Evolutionary conservation across 2,888 invertebrate genomes (phyloP).

Genomic region (Ophioninae sp.): DNA sequence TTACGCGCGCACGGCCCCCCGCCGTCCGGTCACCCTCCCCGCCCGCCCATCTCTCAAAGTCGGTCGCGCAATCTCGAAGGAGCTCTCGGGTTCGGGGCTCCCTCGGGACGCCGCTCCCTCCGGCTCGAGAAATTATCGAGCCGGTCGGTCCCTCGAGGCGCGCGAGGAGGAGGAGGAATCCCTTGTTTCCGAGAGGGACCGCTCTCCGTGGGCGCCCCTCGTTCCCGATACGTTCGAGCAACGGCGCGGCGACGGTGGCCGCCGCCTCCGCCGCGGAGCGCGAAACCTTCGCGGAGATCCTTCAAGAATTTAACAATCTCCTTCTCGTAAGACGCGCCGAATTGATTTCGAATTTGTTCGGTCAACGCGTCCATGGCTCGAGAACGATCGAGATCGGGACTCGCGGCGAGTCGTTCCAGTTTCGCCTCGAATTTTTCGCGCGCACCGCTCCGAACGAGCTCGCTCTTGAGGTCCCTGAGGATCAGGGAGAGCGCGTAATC

Average conservation of each 20-base stretch:
- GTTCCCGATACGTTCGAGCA: no score
- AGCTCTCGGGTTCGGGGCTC: no score
- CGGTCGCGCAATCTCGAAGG: no score
- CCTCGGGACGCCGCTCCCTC: no score
- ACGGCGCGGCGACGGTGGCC: no score
- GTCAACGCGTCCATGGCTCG: slow-evolving; percentile 28
- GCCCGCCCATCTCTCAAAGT: not conserved
- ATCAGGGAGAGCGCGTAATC: slow-evolving; percentile 56
- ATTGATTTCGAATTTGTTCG: slow-evolving; percentile 45
- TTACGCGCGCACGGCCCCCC: no score
- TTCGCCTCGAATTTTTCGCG: slow-evolving; percentile 47
- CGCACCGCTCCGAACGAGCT: slow-evolving; percentile 30
- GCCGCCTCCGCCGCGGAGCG: not conserved
- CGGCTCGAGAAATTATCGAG: no score
- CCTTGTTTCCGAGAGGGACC: no score
- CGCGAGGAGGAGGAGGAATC: no score
- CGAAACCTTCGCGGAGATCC: slow-evolving; percentile 19
- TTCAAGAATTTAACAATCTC: slow-evolving; percentile 48
- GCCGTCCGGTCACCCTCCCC: not conserved
- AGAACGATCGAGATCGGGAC: not conserved
- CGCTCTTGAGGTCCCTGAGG: slow-evolving; percentile 39
- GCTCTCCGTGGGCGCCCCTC: no score
- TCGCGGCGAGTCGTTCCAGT: slow-evolving; percentile 33
- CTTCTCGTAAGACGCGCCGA: slow-evolving; percentile 53
- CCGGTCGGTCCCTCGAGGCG: no score